These are phyloP conservation scores for Epiblema foenella DNA, from an alignment of 2,888 invertebrate species.

Conservation along the genomic window DNA sequence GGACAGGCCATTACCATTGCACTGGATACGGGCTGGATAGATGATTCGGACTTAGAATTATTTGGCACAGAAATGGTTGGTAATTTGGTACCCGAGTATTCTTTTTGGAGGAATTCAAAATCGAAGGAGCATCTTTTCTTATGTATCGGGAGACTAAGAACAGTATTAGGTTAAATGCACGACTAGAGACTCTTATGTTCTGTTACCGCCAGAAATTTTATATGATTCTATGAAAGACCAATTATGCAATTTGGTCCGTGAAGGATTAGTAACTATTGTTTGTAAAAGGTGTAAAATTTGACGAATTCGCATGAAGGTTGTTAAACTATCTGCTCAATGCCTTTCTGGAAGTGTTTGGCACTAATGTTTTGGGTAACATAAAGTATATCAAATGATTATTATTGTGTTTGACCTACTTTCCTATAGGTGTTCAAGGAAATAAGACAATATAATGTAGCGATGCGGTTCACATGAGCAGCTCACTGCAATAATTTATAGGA, in stretches of 20 bases:
- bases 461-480: background rate
- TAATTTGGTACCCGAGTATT: background rate
- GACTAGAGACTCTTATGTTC: too few relatives aligned
- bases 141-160: background rate
- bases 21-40: constrained; percentile 4
- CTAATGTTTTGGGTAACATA: background rate
- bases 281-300: constrained; percentile 31
- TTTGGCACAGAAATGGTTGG: background rate
- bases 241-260: constrained; percentile 30
- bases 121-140: background rate
- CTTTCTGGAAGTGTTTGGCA: constrained; percentile 7
- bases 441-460: constrained; percentile 15
- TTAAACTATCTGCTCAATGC: constrained; percentile 7
- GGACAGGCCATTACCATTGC: constrained; percentile 1
- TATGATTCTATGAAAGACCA: constrained; percentile 25
- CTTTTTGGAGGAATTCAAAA: background rate
- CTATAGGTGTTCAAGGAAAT: constrained; percentile 28
- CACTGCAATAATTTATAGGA: constrained; percentile 8
- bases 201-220: constrained; percentile 4
- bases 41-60: constrained; percentile 8
- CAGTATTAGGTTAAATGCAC: too few relatives aligned
- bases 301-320: constrained; percentile 34
- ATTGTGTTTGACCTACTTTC: constrained; percentile 26
- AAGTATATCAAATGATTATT: constrained; percentile 4
- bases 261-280: constrained; percentile 33